Percentiles rank a stretch among this genome's conserved stretches.
phyloP scores from a whole-genome alignment of 2,888 invertebrate genomes.

The Actias luna region DNA sequence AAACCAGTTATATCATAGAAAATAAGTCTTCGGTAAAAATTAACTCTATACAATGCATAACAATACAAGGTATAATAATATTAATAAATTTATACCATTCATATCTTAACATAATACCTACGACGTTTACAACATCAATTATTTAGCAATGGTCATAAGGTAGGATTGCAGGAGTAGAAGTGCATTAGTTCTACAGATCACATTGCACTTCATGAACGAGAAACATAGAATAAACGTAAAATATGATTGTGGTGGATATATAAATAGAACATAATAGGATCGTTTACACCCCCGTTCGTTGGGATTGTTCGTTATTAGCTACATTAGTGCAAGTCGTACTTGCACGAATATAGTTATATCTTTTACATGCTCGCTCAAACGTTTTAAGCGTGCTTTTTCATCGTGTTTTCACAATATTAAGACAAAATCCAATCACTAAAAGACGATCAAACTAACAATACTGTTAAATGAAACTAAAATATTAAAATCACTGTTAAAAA shows the following conservation, averaged over 20 bases:
- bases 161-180: neutral
- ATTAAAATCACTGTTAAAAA: too few relatives aligned
- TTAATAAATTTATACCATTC: too few relatives aligned
- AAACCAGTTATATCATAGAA: neutral
- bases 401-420: too few relatives aligned
- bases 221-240: slow-evolving; percentile 11
- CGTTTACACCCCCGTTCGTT: slow-evolving; percentile 37
- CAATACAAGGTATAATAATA: neutral
- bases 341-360: too few relatives aligned
- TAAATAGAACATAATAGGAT: slow-evolving; percentile 39
- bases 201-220: neutral
- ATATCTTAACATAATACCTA: neutral
- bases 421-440: too few relatives aligned
- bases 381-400: too few relatives aligned
- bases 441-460: too few relatives aligned
- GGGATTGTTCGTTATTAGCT: slow-evolving; percentile 26
- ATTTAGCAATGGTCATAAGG: neutral
- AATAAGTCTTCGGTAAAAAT: neutral
- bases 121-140: neutral
- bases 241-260: slow-evolving; percentile 26
- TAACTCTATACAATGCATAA: neutral
- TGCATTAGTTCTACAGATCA: neutral
- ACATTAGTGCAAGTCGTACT: slow-evolving; percentile 9
- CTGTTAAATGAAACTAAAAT: too few relatives aligned
- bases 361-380: too few relatives aligned